Base-by-base conservation (phyloP, 1,140 invertebrate genomes). In the Diorhabda carinulata region DNA sequence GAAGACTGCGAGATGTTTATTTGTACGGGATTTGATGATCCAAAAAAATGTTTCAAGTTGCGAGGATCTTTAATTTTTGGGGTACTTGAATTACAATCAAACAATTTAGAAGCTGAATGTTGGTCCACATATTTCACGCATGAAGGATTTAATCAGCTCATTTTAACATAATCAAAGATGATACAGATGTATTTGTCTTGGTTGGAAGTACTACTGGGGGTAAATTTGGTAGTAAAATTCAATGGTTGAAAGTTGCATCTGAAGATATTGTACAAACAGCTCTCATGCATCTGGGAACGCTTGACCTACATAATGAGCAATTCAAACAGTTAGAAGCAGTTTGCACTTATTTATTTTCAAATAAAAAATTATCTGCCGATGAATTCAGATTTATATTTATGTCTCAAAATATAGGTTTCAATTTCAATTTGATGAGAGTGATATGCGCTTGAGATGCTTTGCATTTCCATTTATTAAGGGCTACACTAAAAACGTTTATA, bases 21-120 rank as follows among this genome's bases (percentile, higher is more conserved):
- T 73, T 71, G 72, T 73, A 65, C 60, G 71, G 67, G 68, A 73
- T 71, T 71, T 67, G 45, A 73, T 67, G 72, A 73, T 70, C 66
- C 70, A 74, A 72, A 65, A 70, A 72, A 72, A 70, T 72, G 70
- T 68, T 74, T 70, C 63, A 70, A 72, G 42, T 45, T 65, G 68
- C 70, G 69, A 69, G 67, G 67, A 4, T 73, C 67, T 69, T 73
- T 41, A 73, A 45, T 71, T 72, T 66, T 43, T 72, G 70, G 69
- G 57, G 70, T 61, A 67, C 61, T 56, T 69, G 70, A 72, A 62
- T 73, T 69, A 67, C 66, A 72, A 67, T 72, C 66, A 41, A 73
- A 73, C 47, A 57, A 72, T 58, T 73, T 72, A 56, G 61, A 70
- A 69, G 64, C 64, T 57, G 71, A 67, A 67, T 42, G 57, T 61